A percentile compares a stretch with the other conserved stretches of the same genome.
These are phyloP conservation scores for Aphrophora alni DNA, from an alignment of 2,888 invertebrate genomes.

Conservation along the genomic window DNA sequence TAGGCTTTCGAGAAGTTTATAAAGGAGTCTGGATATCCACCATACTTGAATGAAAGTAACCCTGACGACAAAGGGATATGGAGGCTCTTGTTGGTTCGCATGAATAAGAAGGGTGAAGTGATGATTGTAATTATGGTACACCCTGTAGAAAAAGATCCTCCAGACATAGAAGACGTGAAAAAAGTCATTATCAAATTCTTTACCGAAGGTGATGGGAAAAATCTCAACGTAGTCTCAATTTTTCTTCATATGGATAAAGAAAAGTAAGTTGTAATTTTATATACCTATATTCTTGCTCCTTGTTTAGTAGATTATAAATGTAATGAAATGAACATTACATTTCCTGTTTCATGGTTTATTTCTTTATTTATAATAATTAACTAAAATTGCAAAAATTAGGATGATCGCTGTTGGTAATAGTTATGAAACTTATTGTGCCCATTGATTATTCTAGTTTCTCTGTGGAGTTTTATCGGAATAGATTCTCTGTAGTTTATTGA, in stretches of 20 bases:
- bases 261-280: background rate
- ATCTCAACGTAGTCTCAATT: slow-evolving; percentile 57
- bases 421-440: too few species aligned
- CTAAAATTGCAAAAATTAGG: too few species aligned
- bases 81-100: slow-evolving; percentile 63
- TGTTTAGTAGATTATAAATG: background rate
- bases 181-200: slow-evolving; percentile 55
- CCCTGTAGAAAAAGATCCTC: slow-evolving; percentile 52
- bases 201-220: slow-evolving; percentile 54
- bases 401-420: too few species aligned
- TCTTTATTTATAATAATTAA: too few species aligned
- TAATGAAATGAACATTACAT: too few species aligned
- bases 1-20: slow-evolving; percentile 47
- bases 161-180: slow-evolving; percentile 55
- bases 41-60: slow-evolving; percentile 14
- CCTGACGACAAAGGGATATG: slow-evolving; percentile 59
- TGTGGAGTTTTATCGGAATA: too few species aligned
- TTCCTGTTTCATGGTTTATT: too few species aligned
- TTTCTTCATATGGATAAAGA: slow-evolving; percentile 58
- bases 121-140: slow-evolving; percentile 58
- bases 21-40: slow-evolving; percentile 30
- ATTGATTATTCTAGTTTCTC: too few species aligned
- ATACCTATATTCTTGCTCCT: background rate
- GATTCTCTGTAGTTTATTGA: too few species aligned
- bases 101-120: slow-evolving; percentile 58